Base-by-base conservation (phyloP, 1,140 invertebrate species). In the Drosophila pallidifrons region DNA sequence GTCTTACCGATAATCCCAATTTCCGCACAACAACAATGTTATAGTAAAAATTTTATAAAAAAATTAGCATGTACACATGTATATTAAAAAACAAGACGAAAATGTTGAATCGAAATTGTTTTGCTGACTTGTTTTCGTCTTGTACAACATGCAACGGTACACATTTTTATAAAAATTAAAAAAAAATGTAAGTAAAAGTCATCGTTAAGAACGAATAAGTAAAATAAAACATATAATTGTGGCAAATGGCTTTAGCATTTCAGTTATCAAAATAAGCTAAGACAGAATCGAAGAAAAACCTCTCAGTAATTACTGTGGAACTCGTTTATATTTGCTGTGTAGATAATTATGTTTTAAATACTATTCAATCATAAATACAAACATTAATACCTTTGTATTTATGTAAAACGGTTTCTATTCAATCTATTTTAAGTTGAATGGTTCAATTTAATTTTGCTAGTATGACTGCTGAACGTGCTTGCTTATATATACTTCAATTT, bases 61-160 rank as follows among this genome's bases (percentile, higher is more conserved):
- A 25, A 25, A 25, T 25, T 25, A 25, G 20, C 20, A 25, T 25
- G 20, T 4, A 25, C 20, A 25, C 20, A 25, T 25, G 20, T 25
- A 25, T 15, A 11, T 20, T 38, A 6, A 64, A 58, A 25, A 20
- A 20, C 15, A 46, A 60, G 25, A 41, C 57, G 52, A 66, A 63
- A 68, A 8, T 2, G 10, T 6, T 52, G 41, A 63, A 61, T n/a
- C 0, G 13, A 51, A 43, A n/a, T 28, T 55, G 38, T 73, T 70
- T 73, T 81, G 83, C 83, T 88, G 83, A 88, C 81, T 75, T 88
- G 67, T 81, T 73, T 81, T 75, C 55, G 45, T 43, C 67, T 83
- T 88, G 83, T 88, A 75, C 57, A 54, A 87, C 83, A 88, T 89
- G 83, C 83, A 63, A 70, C 38, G 64, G 45, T 89, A 85, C 78